Evolutionary conservation across 2,888 invertebrate genomes (phyloP).

Genomic region (Andrena bucephala): DNA sequence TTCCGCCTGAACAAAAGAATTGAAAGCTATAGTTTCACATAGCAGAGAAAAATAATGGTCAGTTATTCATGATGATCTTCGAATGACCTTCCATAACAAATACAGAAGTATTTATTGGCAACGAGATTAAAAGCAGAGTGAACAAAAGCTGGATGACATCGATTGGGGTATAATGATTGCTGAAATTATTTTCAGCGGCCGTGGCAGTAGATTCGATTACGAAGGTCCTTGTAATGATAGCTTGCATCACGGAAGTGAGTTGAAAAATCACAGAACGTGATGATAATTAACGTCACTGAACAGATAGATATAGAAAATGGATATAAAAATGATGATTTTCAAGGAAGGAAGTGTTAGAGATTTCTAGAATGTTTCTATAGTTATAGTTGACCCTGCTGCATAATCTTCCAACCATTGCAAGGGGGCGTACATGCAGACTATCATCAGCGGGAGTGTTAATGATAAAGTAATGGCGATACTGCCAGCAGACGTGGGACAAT

Average conservation of each 20-base stretch:
- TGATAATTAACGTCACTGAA: not conserved
- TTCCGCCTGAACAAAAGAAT: not conserved
- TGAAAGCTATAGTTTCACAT: not conserved
- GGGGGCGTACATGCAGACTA: slow-evolving; percentile 69
- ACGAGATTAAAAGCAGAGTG: not conserved
- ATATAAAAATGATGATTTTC: not conserved
- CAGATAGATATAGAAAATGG: too few species aligned
- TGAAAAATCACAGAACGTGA: not conserved
- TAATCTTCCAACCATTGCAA: slow-evolving; percentile 61
- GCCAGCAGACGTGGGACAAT: slow-evolving; percentile 20
- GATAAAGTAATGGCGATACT: slow-evolving; percentile 68
- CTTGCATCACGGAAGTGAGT: not conserved
- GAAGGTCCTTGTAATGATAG: not conserved
- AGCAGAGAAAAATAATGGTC: not conserved
- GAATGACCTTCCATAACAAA: not conserved
- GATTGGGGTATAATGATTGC: not conserved
- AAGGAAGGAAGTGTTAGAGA: not conserved
- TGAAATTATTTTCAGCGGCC: not conserved
- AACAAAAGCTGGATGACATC: not conserved
- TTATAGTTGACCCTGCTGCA: slow-evolving; percentile 52
- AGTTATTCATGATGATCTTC: not conserved
- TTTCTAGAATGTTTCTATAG: not conserved
- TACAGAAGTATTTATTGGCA: not conserved
- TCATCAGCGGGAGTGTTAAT: slow-evolving; percentile 69
- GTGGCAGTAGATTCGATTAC: not conserved